Conservation (phyloP, 2,113 vertebrate genomes). For the Syngnathus typhle region DNA sequence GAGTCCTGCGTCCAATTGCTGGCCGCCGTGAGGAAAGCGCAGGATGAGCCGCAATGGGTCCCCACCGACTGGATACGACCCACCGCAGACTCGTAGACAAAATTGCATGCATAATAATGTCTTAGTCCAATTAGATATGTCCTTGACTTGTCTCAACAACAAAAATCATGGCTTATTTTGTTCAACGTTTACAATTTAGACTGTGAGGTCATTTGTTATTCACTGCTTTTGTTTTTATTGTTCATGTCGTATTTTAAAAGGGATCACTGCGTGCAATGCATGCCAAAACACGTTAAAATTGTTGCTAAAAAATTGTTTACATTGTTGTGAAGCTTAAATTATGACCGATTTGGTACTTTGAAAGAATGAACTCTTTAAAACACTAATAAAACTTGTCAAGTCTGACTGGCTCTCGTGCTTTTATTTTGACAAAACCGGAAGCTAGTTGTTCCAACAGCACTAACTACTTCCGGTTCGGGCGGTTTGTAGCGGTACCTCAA, state of each 20-base stretch:
- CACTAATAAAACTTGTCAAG: constrained; percentile 11
- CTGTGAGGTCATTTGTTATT: background rate
- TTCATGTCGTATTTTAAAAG: background rate
- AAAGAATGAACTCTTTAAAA: constrained; percentile 6
- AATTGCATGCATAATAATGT: background rate
- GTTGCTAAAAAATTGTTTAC: background rate
- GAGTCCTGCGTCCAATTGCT: constrained; percentile 78
- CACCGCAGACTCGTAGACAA: constrained; percentile 57
- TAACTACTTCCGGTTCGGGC: constrained; percentile 11
- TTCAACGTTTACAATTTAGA: background rate
- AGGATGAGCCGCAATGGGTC: constrained; percentile 91
- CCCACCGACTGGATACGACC: constrained; percentile 84
- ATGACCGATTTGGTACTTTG: background rate
- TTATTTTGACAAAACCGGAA: constrained; percentile 39
- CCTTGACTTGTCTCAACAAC: background rate
- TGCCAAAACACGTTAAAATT: background rate
- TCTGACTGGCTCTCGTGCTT: background rate
- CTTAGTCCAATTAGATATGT: too few relatives aligned
- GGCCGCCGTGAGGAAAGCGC: constrained; percentile 72
- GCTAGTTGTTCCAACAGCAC: background rate
- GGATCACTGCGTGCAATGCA: background rate
- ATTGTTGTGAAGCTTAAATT: background rate
- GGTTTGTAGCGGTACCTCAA: too few relatives aligned
- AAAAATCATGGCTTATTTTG: background rate
- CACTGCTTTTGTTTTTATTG: background rate